Evolutionary conservation across 2,113 vertebrate species (phyloP).

Genomic region (Trematomus loennbergii): DNA sequence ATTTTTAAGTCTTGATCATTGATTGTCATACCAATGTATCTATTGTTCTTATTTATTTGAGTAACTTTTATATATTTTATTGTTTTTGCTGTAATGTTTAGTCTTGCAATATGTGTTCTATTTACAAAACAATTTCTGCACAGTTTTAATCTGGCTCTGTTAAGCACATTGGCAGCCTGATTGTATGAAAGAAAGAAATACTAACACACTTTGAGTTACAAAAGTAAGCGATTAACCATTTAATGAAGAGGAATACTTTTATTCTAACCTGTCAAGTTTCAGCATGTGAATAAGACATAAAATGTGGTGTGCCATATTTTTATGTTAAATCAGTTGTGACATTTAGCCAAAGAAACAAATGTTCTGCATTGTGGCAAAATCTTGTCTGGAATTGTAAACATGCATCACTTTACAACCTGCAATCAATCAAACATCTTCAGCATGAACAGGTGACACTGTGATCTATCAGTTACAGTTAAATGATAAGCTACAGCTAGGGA

Average conservation of each 20-base stretch:
- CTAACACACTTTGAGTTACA: background rate
- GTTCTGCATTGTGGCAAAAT: background rate
- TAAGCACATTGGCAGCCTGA: no score
- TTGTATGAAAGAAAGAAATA: background rate
- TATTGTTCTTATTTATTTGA: no score
- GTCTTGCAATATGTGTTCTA: no score
- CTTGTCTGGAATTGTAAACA: background rate
- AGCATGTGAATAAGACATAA: background rate
- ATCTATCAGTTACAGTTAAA: constrained; percentile 14
- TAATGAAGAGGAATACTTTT: background rate
- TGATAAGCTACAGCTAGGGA: constrained; percentile 1
- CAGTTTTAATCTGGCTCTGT: no score
- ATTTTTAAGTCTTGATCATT: no score
- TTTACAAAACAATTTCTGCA: no score
- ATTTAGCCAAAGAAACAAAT: no score
- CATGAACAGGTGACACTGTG: background rate
- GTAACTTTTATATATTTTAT: no score
- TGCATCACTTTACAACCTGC: constrained; percentile 7
- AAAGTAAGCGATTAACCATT: background rate
- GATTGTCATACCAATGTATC: no score
- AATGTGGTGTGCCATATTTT: background rate
- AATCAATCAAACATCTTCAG: background rate
- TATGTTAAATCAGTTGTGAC: background rate
- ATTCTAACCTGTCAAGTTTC: background rate
- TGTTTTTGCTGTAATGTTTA: no score